Conservation (phyloP, 92 coral and sea anemone genomes). For the Phenganax marumi region DNA sequence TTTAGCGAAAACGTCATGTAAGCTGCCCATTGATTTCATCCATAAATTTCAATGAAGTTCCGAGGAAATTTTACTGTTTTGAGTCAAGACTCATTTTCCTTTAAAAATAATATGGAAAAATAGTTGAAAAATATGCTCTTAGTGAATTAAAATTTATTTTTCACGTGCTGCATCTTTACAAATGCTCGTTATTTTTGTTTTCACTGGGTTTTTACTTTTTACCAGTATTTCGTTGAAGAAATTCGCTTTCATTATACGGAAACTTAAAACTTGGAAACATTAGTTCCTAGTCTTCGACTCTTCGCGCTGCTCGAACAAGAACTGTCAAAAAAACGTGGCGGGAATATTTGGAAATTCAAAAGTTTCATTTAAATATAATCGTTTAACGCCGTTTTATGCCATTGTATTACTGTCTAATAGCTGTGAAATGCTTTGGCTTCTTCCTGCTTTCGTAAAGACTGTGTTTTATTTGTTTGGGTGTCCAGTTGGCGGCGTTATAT, state of each 20-base stretch:
- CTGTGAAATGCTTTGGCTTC: slow-evolving; percentile 19
- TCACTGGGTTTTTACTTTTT: too few relatives aligned
- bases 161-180: too few relatives aligned
- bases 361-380: background rate
- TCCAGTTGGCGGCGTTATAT: slow-evolving; percentile 32
- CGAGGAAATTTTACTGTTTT: too few relatives aligned
- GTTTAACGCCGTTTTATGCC: too few relatives aligned
- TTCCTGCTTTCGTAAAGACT: slow-evolving; percentile 12
- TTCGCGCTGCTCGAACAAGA: background rate
- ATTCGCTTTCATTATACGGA: too few relatives aligned
- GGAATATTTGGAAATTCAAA: background rate
- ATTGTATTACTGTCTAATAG: too few relatives aligned
- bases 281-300: background rate
- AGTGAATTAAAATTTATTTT: too few relatives aligned
- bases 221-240: background rate
- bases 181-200: too few relatives aligned
- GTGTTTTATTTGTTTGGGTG: slow-evolving; percentile 33
- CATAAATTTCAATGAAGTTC: background rate
- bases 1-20: background rate
- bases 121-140: too few relatives aligned
- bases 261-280: background rate
- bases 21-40: background rate
- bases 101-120: too few relatives aligned
- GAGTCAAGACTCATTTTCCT: too few relatives aligned
- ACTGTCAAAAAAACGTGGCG: background rate